A percentile compares a stretch with the other conserved stretches of the same genome.
Evolutionary conservation across 2,888 invertebrate genomes (phyloP).

Genomic region (Tupiocoris notatus): DNA sequence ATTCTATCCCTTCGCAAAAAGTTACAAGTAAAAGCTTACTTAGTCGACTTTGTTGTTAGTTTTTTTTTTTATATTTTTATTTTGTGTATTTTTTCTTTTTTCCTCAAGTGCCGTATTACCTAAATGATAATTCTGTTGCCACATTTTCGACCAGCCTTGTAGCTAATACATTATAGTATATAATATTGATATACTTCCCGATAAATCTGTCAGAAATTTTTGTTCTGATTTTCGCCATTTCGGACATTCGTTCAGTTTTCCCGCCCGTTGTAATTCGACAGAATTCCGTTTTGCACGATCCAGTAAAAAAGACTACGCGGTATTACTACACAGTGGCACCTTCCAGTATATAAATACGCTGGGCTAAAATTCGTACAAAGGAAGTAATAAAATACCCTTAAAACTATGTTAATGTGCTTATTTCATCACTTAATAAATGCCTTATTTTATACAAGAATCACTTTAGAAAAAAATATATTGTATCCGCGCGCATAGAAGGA

Average conservation of each 20-base stretch:
- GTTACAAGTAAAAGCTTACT: constrained; percentile 26
- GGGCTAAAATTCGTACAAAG: constrained; percentile 29
- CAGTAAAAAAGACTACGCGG: constrained; percentile 42
- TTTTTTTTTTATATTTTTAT: constrained; percentile 4
- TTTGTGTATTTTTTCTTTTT: constrained; percentile 18
- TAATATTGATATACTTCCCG: neutral
- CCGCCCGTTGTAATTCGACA: neutral
- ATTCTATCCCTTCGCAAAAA: constrained; percentile 21
- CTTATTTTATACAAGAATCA: constrained; percentile 21
- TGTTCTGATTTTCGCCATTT: no score
- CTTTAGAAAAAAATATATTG: constrained; percentile 42
- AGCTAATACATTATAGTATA: neutral
- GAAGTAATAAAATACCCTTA: constrained; percentile 47
- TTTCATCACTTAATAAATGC: constrained; percentile 25
- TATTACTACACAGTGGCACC: constrained; percentile 45
- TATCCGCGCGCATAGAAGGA: constrained; percentile 31
- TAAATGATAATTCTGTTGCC: constrained; percentile 23
- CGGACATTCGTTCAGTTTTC: constrained; percentile 9
- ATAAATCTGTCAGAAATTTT: neutral
- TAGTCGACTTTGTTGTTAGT: neutral
- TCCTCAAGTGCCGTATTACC: constrained; percentile 3
- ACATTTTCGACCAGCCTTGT: neutral
- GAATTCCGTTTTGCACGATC: constrained; percentile 4
- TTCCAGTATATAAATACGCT: constrained; percentile 36
- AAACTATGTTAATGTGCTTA: constrained; percentile 39